phyloP scores from a whole-genome alignment of 2,113 vertebrate species.

The Psilopsiagon aurifrons region DNA sequence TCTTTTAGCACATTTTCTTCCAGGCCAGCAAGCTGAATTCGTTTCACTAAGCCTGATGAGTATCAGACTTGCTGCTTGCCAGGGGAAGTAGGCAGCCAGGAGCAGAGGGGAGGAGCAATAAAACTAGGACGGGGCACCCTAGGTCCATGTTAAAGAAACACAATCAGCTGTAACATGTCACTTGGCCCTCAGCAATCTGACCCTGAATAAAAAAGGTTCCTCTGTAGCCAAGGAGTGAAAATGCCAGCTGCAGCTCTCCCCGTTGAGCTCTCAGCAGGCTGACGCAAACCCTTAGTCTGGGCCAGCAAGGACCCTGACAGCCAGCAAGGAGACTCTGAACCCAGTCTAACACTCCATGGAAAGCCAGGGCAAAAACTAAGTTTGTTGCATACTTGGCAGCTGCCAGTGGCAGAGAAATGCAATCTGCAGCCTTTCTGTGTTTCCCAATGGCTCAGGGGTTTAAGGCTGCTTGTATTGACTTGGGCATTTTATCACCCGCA shows the following conservation, averaged over 20 bases:
- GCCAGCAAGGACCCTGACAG: background rate
- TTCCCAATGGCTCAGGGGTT: background rate
- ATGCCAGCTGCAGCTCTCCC: background rate
- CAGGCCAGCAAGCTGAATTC: background rate
- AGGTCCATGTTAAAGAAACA: background rate
- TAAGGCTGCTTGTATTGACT: background rate
- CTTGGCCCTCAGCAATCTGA: background rate
- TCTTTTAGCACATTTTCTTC: constrained; percentile 52
- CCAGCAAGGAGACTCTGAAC: background rate
- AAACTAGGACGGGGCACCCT: background rate
- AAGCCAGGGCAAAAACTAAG: background rate
- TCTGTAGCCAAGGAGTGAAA: background rate
- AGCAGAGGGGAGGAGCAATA: background rate
- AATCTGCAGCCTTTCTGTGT: background rate
- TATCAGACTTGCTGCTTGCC: rapidly evolving
- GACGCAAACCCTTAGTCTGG: background rate
- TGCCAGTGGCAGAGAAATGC: background rate
- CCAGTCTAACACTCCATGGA: background rate
- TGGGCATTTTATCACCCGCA: background rate
- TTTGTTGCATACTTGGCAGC: background rate
- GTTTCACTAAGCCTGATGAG: rapidly evolving
- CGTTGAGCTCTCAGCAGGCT: background rate
- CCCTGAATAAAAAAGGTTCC: background rate
- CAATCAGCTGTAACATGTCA: rapidly evolving
- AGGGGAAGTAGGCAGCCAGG: background rate